Base-by-base conservation (phyloP, 2,113 vertebrate species). In the Pomatorhinus ruficollis region DNA sequence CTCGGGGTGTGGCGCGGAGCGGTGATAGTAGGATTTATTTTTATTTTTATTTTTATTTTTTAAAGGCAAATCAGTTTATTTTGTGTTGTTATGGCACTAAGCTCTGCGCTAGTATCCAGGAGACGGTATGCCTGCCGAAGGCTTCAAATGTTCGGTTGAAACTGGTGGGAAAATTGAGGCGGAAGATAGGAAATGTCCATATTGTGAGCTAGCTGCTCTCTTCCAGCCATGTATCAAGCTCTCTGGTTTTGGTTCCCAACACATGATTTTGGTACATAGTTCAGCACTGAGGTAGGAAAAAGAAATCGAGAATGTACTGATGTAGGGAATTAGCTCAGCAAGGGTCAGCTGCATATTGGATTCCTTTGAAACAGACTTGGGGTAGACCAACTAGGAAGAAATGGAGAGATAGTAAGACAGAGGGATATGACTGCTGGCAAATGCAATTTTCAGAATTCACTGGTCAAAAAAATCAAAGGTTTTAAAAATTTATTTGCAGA, bases 1-100 rank as follows among this genome's bases (percentile, higher is more conserved):
- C 6, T 20, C 24, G 8, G 20, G 42, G 61, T 10, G 52, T 21
- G 15, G 11, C 13, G 30, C 12, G 24, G 12, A 5, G 31, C 8
- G 5, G 42, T 4, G 6, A 1, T 2, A 4, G 3, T 25, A 9
- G 7, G 4, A 3, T 10, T 15, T 15, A n/a, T n/a, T 27, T 25
- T 10, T 4, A 12, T 4, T 52, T 70, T 18, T 10, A n/a, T n/a
- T 27, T 25, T 10, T 4, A 12, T 4, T 52, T 70, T 18, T 10
- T 1, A 1, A 25, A 11, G 24, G 24, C 20, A 17, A 15, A 22
- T 11, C 7, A 6, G 19, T 30, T n/a, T 25, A 2, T 31, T 86
- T 76, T 40, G 17, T 28, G 6, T 40, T 47, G 5, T 3, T 33
- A 2, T 16, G 40, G 7, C 16, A 3, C 17, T 13, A 35, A 37